These are phyloP conservation scores for Apis florea DNA, from an alignment of 1,140 invertebrate genomes.

Conservation along the genomic window DNA sequence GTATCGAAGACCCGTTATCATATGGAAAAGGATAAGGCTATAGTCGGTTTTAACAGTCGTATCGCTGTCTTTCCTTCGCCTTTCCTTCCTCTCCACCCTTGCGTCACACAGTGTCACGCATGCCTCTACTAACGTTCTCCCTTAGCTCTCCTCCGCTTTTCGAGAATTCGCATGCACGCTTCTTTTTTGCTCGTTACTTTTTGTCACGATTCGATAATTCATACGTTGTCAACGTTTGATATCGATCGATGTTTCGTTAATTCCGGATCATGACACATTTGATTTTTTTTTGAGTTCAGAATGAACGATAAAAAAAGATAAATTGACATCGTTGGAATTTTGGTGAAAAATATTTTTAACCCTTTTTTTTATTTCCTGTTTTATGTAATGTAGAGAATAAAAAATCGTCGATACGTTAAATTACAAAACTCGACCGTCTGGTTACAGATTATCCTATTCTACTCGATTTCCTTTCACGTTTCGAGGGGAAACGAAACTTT, in stretches of 20 bases:
- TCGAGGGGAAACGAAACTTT: no score
- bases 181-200: slow-evolving; percentile 60
- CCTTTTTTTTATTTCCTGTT: no score
- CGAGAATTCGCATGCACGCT: slow-evolving; percentile 67
- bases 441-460: no score
- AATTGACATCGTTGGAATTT: no score
- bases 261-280: not conserved
- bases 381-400: no score
- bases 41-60: slow-evolving; percentile 6
- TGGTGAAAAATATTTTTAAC: no score
- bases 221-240: slow-evolving; percentile 25
- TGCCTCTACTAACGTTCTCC: slow-evolving; percentile 26
- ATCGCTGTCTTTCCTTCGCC: slow-evolving; percentile 23
- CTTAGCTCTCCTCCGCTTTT: slow-evolving; percentile 1
- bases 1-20: not conserved
- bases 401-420: no score
- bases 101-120: slow-evolving; percentile 68
- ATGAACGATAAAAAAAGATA: no score
- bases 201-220: slow-evolving; percentile 43
- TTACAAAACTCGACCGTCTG: no score
- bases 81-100: slow-evolving; percentile 6
- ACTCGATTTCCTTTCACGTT: no score
- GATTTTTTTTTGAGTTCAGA: no score
- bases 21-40: not conserved
- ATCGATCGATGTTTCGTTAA: not conserved